These are phyloP conservation scores for Chloroceryle aenea DNA, from an alignment of 2,113 vertebrate species.

Conservation along the genomic window DNA sequence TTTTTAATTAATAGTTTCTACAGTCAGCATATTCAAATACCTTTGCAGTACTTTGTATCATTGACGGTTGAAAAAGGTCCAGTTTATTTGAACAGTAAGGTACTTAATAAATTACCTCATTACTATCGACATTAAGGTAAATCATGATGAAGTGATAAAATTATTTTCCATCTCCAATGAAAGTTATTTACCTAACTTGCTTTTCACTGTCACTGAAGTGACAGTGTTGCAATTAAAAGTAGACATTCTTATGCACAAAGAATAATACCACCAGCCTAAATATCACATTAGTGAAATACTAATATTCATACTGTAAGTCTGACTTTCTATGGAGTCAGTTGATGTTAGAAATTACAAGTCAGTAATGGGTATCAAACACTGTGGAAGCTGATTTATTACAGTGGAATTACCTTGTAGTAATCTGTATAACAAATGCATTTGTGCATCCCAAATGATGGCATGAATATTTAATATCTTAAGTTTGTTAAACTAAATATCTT, in stretches of 20 bases:
- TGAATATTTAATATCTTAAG: background rate
- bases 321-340: background rate
- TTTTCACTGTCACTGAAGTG: background rate
- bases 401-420: background rate
- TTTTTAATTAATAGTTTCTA: background rate
- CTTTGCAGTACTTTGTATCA: background rate
- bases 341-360: background rate
- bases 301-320: conserved; percentile 15
- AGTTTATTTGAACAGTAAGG: background rate
- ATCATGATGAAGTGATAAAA: background rate
- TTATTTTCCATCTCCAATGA: background rate
- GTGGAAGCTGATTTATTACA: background rate
- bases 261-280: background rate
- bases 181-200: background rate
- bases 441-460: background rate
- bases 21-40: background rate
- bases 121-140: background rate
- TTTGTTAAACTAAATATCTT: conserved; percentile 18
- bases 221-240: conserved; percentile 7
- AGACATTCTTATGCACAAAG: conserved; percentile 7
- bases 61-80: background rate
- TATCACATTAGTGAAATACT: background rate
- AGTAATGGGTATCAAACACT: background rate
- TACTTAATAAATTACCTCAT: background rate
- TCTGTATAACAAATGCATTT: conserved; percentile 17